phyloP scores from a whole-genome alignment of 2,797 vertebrate genomes.

The Podargus strigoides region DNA sequence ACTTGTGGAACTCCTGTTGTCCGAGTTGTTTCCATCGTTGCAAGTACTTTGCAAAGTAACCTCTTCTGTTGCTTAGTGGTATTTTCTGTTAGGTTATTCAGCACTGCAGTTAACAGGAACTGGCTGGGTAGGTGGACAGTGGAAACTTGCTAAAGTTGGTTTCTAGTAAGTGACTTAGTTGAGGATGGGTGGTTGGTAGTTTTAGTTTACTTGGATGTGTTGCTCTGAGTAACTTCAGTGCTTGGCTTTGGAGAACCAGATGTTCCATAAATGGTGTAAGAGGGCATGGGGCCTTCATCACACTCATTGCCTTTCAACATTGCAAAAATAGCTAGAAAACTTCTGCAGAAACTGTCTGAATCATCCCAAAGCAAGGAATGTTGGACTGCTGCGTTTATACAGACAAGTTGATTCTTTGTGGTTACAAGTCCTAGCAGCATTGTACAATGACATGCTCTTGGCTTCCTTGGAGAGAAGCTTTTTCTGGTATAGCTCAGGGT shows the following conservation, averaged over 20 bases:
- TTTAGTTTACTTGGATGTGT: neutral
- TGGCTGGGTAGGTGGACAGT: neutral
- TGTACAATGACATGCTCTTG: neutral
- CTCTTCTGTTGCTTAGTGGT: too few relatives aligned
- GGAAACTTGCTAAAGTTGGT: neutral
- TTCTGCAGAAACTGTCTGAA: neutral
- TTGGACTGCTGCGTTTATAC: neutral
- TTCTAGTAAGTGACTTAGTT: neutral
- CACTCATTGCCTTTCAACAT: neutral
- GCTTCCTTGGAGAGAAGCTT: neutral
- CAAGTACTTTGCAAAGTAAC: neutral
- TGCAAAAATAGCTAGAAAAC: neutral
- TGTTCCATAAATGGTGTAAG: neutral
- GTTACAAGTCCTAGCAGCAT: neutral
- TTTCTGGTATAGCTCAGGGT: neutral
- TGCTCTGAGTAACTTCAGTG: neutral
- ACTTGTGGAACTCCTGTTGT: neutral
- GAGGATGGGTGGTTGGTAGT: neutral
- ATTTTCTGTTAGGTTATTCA: neutral
- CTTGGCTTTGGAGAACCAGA: neutral
- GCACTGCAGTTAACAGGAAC: neutral
- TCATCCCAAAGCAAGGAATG: too few relatives aligned
- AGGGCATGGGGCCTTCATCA: neutral
- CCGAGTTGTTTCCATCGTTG: neutral
- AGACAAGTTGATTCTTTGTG: neutral